A percentile compares a stretch with the other conserved stretches of the same genome.
Evolutionary conservation across 2,888 invertebrate species (phyloP).

Genomic region (Panzeria rudis): DNA sequence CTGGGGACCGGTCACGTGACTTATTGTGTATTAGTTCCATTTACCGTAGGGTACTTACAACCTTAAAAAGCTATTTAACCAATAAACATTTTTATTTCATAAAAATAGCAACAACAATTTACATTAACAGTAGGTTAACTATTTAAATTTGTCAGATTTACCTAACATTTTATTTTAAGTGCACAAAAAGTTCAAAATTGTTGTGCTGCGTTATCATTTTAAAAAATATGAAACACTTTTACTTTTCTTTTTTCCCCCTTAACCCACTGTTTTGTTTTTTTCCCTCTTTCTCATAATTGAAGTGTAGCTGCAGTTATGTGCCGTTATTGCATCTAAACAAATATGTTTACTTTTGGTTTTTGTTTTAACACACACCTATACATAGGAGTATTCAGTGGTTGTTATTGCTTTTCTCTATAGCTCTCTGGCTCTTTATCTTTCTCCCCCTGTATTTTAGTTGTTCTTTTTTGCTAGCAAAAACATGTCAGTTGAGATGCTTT

Average conservation of each 20-base stretch:
- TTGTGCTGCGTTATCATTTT: neutral
- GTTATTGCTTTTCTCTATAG: neutral
- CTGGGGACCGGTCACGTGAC: too few relatives aligned
- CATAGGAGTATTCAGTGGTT: neutral
- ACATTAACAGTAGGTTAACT: too few relatives aligned
- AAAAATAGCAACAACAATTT: too few relatives aligned
- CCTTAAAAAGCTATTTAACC: too few relatives aligned
- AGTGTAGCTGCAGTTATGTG: conserved; percentile 7
- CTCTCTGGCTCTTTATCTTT: neutral
- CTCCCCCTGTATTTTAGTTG: neutral
- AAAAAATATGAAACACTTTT: neutral
- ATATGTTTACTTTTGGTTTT: conserved; percentile 5
- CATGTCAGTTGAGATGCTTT: neutral
- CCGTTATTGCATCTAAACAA: conserved; percentile 14
- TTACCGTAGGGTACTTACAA: too few relatives aligned
- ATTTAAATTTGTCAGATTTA: too few relatives aligned
- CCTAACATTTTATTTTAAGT: too few relatives aligned
- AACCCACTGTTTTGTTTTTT: neutral
- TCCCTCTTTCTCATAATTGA: neutral
- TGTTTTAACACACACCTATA: neutral
- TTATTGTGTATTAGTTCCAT: too few relatives aligned
- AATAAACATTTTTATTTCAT: too few relatives aligned
- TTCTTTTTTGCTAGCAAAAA: conserved; percentile 16
- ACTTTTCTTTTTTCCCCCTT: neutral
- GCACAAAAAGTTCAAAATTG: too few relatives aligned